Base-by-base conservation (phyloP, 2,888 invertebrate genomes). In the Salticus scenicus region DNA sequence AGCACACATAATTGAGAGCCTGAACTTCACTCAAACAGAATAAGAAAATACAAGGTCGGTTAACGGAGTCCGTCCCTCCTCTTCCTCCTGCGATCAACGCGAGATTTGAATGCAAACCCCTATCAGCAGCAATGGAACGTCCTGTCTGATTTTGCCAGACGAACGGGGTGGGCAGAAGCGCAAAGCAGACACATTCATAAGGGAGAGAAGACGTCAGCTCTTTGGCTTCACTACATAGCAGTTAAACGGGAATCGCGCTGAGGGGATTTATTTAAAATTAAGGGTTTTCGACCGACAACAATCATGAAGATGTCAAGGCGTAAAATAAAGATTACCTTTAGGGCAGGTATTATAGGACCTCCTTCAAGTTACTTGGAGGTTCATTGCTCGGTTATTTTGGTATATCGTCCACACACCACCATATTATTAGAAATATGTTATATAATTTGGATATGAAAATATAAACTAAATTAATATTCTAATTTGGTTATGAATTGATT, bases 61-160 rank as follows among this genome's bases (percentile, higher is more conserved):
- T 17, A n/a, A 12, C 47, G 47, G 17, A 47, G 37, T 12, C 37
- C 37, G 5, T 37, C 12, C 12, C 12, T 37, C 37, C 37, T 12
- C 17, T 47, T 47, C n/a, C 47, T 17, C 17, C 17, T 2, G 17
- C 47, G 47, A 47, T 10, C 47, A 57, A 37, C 37, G 37, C 37
- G 37, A 10, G 10, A n/a, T n/a, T n/a, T n/a, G 37, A 20, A 57
- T 20, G 20, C 17, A 57, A 64, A 66, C 78, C 78, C 84, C 78
- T 78, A 42, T 73, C 69, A 72, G 30, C 24, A n/a, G 74, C 42
- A 84, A 74, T 84, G 84, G 84, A 84, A 73, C 66, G 27, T 69
- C 69, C 84, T 70, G 84, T 84, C 84, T 84, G 74, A 78, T 74
- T 83, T 79, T 84, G 67, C 78, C 74, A 84, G 78, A 78, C 78